Conservation (phyloP, 2,797 vertebrate species). For the Hemibagrus guttatus region DNA sequence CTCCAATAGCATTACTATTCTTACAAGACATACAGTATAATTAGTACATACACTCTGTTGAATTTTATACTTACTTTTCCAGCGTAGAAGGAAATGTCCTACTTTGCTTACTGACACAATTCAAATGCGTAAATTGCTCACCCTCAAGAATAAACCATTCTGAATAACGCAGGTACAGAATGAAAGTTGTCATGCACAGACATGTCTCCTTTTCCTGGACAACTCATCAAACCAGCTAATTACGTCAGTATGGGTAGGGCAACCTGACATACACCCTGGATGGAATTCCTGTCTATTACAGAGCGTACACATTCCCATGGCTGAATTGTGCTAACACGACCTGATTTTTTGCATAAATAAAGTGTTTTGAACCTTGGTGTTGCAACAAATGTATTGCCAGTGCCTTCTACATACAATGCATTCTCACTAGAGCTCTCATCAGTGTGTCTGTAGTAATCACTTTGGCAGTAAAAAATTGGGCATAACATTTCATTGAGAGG, state of each 20-base stretch:
- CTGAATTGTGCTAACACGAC: not conserved
- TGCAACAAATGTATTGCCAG: not conserved
- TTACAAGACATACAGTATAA: not conserved
- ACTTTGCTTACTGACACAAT: not conserved
- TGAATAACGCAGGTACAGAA: not conserved
- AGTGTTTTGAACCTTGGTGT: not conserved
- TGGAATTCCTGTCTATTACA: not conserved
- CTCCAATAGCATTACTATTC: not conserved
- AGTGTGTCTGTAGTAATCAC: not conserved
- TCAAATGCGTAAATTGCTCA: not conserved
- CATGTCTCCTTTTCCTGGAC: not conserved
- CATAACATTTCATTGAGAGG: not conserved
- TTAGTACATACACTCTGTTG: not conserved
- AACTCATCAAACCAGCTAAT: conserved; percentile 10
- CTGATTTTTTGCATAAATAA: not conserved
- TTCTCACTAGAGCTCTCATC: not conserved
- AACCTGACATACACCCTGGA: not conserved
- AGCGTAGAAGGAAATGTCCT: not conserved
- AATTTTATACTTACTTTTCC: conserved; percentile 5
- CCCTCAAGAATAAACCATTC: not conserved
- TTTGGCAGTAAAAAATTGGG: not conserved
- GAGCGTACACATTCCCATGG: not conserved
- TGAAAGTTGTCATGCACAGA: not conserved
- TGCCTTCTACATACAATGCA: not conserved
- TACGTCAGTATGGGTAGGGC: not conserved